Evolutionary conservation across 2,797 vertebrate genomes (phyloP).

Genomic region (Xenopus petersii): DNA sequence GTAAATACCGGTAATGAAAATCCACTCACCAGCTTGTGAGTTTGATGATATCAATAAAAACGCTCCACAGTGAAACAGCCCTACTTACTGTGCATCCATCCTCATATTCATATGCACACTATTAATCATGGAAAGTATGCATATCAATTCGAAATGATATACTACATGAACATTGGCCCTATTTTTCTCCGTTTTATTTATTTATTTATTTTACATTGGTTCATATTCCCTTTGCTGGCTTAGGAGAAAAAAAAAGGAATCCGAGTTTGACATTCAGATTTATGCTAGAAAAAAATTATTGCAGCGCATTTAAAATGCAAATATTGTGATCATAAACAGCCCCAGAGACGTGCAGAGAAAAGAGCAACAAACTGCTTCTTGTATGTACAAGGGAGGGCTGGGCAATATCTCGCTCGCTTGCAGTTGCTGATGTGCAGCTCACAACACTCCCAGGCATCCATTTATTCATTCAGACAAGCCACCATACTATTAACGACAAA

Average conservation of each 20-base stretch:
- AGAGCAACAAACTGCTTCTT: too few relatives aligned
- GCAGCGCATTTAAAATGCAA: constrained; percentile 43
- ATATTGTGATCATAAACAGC: constrained; percentile 39
- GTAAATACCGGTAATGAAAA: constrained; percentile 41
- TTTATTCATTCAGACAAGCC: too few relatives aligned
- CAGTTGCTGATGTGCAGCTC: too few relatives aligned
- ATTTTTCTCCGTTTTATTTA: neutral
- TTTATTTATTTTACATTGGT: neutral
- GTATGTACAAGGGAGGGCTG: too few relatives aligned
- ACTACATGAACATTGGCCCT: neutral
- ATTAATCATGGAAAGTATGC: constrained; percentile 10
- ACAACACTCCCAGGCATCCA: too few relatives aligned
- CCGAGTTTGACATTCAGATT: constrained; percentile 33
- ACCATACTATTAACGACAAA: neutral
- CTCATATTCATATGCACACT: constrained; percentile 12
- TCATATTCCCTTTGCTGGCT: constrained; percentile 8
- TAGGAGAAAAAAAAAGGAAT: neutral
- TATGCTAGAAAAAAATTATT: constrained; percentile 34
- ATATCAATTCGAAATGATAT: constrained; percentile 6
- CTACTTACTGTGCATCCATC: neutral
- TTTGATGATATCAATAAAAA: constrained; percentile 7
- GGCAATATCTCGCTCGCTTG: too few relatives aligned
- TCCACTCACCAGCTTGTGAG: constrained; percentile 16
- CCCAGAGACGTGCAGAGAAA: constrained; percentile 20
- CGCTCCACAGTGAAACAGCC: neutral